Conservation (phyloP, 2,113 vertebrate species). For the Columbina picui region DNA sequence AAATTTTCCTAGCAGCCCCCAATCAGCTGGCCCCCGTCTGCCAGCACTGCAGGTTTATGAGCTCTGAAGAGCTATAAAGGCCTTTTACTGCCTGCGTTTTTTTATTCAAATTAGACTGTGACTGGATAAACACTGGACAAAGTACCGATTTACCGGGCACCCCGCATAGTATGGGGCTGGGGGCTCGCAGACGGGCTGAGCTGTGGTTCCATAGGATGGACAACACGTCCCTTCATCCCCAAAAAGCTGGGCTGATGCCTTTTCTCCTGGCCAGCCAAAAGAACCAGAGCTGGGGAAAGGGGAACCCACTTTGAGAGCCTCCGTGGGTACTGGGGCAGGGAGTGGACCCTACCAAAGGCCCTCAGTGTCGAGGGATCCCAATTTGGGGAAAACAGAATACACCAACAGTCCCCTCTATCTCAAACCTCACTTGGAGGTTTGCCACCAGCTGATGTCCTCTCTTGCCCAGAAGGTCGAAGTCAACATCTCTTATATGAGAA, state of each 20-base stretch:
- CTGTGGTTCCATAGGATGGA: fast-evolving
- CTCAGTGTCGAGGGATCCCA: neutral
- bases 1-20: slow-evolving; percentile 54
- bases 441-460: neutral
- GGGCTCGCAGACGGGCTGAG: neutral
- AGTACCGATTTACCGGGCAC: slow-evolving; percentile 19
- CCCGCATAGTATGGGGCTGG: neutral
- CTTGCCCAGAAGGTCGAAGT: fast-evolving
- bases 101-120: slow-evolving; percentile 55
- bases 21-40: neutral
- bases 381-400: neutral
- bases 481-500: neutral
- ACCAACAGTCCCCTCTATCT: fast-evolving
- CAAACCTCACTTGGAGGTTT: fast-evolving
- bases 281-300: fast-evolving
- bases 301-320: fast-evolving
- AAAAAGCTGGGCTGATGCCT: neutral
- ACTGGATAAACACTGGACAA: slow-evolving; percentile 61
- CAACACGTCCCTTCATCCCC: fast-evolving
- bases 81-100: slow-evolving; percentile 42
- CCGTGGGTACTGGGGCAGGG: fast-evolving
- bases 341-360: fast-evolving
- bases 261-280: fast-evolving
- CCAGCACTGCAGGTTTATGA: slow-evolving; percentile 37
- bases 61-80: slow-evolving; percentile 63